Conservation (phyloP, 2,888 invertebrate genomes). For the Thymelicus lineola region DNA sequence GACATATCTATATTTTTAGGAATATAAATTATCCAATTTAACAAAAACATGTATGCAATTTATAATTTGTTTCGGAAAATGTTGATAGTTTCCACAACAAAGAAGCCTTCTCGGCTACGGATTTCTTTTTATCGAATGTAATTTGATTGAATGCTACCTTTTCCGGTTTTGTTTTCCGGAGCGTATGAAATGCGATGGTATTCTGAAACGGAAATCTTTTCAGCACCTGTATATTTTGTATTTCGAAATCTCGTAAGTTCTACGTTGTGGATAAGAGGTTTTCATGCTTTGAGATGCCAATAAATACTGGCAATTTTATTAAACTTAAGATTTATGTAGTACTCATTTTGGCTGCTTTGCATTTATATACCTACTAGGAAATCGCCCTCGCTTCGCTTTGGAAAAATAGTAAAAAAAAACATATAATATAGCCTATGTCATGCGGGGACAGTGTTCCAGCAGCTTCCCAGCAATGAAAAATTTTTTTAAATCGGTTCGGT, state of each 20-base stretch:
- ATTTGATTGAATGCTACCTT: constrained; percentile 32
- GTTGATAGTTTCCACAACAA: constrained; percentile 21
- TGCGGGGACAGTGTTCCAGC: too few relatives aligned
- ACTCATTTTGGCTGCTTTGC: too few relatives aligned
- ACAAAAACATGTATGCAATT: not conserved
- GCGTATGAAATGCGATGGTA: constrained; percentile 13
- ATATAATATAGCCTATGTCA: too few relatives aligned
- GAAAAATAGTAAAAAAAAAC: too few relatives aligned
- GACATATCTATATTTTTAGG: too few relatives aligned
- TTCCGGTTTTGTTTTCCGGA: constrained; percentile 25
- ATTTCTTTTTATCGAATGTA: constrained; percentile 33
- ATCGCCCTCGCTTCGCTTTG: too few relatives aligned
- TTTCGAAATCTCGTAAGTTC: constrained; percentile 1
- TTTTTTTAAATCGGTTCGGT: too few relatives aligned
- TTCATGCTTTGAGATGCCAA: not conserved
- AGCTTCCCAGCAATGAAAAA: too few relatives aligned
- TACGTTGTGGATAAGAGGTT: not conserved
- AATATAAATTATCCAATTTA: too few relatives aligned
- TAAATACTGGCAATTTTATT: not conserved
- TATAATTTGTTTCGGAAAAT: constrained; percentile 21
- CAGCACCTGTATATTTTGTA: not conserved
- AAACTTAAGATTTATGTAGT: too few relatives aligned
- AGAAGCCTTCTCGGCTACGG: constrained; percentile 19
- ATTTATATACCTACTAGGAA: too few relatives aligned
- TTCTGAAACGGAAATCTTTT: constrained; percentile 7